Percentiles rank a stretch among this genome's conserved stretches.
Conservation (phyloP, 2,888 invertebrate genomes). For the Leucophora obtusa region DNA sequence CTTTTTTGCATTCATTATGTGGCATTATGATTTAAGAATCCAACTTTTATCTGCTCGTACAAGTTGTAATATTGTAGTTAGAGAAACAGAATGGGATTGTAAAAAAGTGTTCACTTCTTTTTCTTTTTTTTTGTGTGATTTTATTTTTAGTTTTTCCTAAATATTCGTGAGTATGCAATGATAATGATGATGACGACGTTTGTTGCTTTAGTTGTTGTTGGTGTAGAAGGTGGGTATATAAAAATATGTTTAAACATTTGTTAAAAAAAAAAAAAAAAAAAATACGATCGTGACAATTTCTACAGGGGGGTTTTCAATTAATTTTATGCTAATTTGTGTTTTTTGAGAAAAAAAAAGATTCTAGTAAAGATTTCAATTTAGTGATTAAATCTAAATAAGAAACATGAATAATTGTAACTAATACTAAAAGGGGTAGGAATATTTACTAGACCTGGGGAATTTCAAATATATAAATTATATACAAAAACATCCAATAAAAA, state of each 20-base stretch:
- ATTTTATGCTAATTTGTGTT: conserved; percentile 64
- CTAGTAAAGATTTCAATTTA: conserved; percentile 39
- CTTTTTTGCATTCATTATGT: conserved; percentile 63
- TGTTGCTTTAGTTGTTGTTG: conserved; percentile 13
- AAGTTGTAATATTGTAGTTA: not conserved
- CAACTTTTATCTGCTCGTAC: conserved; percentile 29
- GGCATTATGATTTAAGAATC: conserved; percentile 65
- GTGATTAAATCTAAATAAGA: conserved; percentile 44
- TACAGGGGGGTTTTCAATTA: conserved; percentile 64
- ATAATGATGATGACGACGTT: conserved; percentile 58
- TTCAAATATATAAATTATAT: too few species aligned
- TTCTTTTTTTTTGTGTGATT: conserved; percentile 8
- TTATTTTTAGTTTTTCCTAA: conserved; percentile 25
- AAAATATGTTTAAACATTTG: conserved; percentile 38
- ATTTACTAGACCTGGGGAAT: too few species aligned
- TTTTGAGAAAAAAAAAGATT: conserved; percentile 18
- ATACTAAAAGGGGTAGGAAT: not conserved
- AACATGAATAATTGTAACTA: conserved; percentile 1
- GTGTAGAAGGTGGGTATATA: conserved; percentile 56
- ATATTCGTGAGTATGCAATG: conserved; percentile 61
- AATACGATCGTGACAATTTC: conserved; percentile 62
- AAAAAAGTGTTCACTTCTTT: not conserved
- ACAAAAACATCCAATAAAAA: too few species aligned
- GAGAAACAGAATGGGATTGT: conserved; percentile 2
- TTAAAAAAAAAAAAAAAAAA: conserved; percentile 23